Percentiles rank a stretch among this genome's conserved stretches.
Conservation (phyloP, 2,113 vertebrate species). For the Pteronura brasiliensis region DNA sequence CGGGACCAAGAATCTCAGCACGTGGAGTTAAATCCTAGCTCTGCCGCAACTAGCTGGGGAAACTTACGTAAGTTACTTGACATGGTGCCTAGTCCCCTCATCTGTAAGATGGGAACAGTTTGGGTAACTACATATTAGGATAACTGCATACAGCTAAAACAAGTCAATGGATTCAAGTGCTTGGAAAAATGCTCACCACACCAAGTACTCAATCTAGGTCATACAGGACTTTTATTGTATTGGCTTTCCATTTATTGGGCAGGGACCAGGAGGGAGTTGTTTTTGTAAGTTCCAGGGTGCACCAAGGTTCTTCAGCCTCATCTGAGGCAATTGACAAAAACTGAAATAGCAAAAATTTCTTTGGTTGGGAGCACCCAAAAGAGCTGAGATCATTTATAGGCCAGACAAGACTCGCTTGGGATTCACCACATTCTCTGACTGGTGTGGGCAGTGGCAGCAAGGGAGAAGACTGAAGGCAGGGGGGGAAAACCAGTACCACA, state of each 20-base stretch:
- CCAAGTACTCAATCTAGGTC: not conserved
- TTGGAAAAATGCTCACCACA: not conserved
- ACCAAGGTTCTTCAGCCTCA: not conserved
- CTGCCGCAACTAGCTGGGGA: not conserved
- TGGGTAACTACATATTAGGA: not conserved
- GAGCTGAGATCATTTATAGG: not conserved
- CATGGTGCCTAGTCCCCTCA: not conserved
- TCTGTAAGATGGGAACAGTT: not conserved
- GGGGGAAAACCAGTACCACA: not conserved
- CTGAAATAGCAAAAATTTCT: slow-evolving; percentile 3
- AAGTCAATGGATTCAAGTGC: not conserved
- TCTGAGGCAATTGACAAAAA: not conserved
- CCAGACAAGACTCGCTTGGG: not conserved
- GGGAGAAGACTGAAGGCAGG: not conserved
- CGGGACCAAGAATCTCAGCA: not conserved
- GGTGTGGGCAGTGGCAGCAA: not conserved
- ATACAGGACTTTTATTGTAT: not conserved
- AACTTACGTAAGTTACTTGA: not conserved
- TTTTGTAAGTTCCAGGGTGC: not conserved
- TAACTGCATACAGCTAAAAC: not conserved
- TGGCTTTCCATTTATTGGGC: not conserved
- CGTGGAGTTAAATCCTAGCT: not conserved
- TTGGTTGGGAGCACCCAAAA: not conserved
- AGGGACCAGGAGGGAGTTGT: not conserved
- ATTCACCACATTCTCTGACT: not conserved